These are phyloP conservation scores for Thripadectes ignobilis DNA, from an alignment of 2,797 vertebrate species.

Conservation along the genomic window DNA sequence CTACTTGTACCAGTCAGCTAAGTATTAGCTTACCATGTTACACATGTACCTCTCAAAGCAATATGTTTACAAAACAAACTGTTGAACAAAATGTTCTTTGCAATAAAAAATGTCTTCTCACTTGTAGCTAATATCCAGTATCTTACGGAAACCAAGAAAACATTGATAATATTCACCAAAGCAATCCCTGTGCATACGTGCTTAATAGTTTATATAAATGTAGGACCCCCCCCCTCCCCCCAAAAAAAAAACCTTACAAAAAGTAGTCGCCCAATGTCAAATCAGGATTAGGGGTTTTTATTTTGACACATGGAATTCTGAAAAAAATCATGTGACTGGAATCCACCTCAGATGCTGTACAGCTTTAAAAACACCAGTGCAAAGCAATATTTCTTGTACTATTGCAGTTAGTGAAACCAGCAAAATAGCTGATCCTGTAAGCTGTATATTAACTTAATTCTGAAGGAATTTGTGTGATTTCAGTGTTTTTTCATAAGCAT, in stretches of 20 bases:
- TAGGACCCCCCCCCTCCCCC: too few species aligned
- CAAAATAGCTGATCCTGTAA: background rate
- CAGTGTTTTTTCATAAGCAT: background rate
- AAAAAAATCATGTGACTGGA: background rate
- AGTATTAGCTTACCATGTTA: background rate
- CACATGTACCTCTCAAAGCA: background rate
- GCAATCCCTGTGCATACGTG: background rate
- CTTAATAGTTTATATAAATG: background rate
- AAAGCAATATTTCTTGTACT: background rate
- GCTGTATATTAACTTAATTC: background rate
- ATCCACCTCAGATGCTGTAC: background rate
- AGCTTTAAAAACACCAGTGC: rapidly evolving
- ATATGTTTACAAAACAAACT: background rate
- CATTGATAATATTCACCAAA: background rate
- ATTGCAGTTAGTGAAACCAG: background rate
- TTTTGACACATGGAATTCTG: background rate
- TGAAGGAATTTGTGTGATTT: background rate
- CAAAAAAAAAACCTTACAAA: background rate
- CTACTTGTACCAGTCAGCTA: background rate
- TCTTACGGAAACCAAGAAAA: background rate
- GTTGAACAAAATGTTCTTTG: background rate
- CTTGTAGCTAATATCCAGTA: background rate
- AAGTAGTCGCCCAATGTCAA: background rate
- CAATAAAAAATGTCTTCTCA: background rate
- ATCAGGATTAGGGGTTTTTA: background rate